These are phyloP conservation scores for Rhamphomyia laevipes DNA, from an alignment of 2,888 invertebrate genomes.

Conservation along the genomic window DNA sequence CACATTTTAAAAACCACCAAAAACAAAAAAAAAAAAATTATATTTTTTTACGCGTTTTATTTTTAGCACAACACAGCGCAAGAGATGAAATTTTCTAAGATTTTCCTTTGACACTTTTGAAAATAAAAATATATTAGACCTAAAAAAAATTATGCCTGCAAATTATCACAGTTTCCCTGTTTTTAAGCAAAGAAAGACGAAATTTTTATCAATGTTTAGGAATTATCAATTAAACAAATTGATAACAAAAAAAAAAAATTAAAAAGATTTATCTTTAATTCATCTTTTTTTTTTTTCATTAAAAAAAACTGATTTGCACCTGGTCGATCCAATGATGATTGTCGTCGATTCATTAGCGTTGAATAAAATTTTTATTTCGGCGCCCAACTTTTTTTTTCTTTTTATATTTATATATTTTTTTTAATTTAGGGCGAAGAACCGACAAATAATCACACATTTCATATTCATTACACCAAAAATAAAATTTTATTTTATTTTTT, in stretches of 20 bases:
- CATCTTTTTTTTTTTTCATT: neutral
- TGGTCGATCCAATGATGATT: constrained; percentile 30
- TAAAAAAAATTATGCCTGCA: too few species aligned
- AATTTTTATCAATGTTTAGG: too few species aligned
- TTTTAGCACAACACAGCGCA: neutral
- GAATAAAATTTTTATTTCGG: constrained; percentile 14
- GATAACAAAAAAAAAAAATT: neutral
- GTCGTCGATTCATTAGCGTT: constrained; percentile 32
- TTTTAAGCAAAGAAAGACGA: too few species aligned
- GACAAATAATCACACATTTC: constrained; percentile 11
- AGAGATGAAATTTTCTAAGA: neutral
- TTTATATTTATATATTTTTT: constrained; percentile 15
- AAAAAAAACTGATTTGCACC: constrained; percentile 15
- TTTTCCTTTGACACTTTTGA: too few species aligned
- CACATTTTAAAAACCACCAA: too few species aligned
- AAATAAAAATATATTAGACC: too few species aligned
- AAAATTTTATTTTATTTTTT: constrained; percentile 10
- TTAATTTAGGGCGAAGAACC: constrained; percentile 14
- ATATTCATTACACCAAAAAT: constrained; percentile 13
- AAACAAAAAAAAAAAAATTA: neutral
- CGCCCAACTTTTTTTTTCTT: constrained; percentile 15
- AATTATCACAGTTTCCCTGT: too few species aligned
- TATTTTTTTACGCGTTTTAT: neutral
- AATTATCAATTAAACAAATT: too few species aligned
- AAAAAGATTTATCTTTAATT: neutral